Evolutionary conservation across 2,113 vertebrate species (phyloP).

Genomic region (Pandion haliaetus): DNA sequence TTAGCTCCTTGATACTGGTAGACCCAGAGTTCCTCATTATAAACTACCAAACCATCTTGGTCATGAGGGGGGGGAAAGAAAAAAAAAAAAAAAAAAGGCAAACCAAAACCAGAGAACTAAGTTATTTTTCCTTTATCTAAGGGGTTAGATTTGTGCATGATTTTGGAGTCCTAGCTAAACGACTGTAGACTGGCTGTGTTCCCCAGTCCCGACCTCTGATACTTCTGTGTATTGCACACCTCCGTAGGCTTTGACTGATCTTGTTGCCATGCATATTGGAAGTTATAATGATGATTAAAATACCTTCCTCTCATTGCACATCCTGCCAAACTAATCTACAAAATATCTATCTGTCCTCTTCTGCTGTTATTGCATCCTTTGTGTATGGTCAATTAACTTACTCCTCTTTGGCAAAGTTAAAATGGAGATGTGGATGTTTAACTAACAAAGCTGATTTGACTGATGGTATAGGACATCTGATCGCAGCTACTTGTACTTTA

Average conservation of each 20-base stretch:
- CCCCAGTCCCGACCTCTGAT: background rate
- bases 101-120: background rate
- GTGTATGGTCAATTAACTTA: slow-evolving; percentile 70
- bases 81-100: background rate
- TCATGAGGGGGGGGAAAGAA: too few relatives aligned
- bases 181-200: background rate
- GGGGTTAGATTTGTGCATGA: background rate
- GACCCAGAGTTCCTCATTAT: background rate
- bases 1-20: background rate
- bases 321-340: slow-evolving; percentile 69
- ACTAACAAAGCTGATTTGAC: slow-evolving; percentile 78
- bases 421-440: slow-evolving; percentile 74
- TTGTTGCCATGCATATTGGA: slow-evolving; percentile 60
- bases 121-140: background rate
- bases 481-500: slow-evolving; percentile 80
- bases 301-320: slow-evolving; percentile 58
- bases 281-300: slow-evolving; percentile 64
- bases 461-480: slow-evolving; percentile 77
- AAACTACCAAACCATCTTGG: background rate
- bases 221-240: background rate
- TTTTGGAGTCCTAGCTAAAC: slow-evolving; percentile 3
- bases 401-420: slow-evolving; percentile 77
- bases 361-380: slow-evolving; percentile 69
- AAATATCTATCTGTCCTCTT: slow-evolving; percentile 69
- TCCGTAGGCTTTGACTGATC: slow-evolving; percentile 29